phyloP scores from a whole-genome alignment of 2,888 invertebrate genomes.

The Catonia carolina region DNA sequence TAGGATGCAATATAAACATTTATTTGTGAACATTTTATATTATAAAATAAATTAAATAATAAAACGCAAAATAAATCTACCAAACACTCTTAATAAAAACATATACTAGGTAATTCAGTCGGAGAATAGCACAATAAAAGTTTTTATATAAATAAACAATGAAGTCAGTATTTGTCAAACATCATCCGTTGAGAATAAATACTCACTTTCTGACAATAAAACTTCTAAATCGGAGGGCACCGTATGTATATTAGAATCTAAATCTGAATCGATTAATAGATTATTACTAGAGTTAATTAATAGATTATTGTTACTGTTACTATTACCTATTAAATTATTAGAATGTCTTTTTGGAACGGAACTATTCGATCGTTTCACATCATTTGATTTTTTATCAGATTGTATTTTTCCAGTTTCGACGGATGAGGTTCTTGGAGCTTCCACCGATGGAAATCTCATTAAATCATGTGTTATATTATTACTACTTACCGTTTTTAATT shows the following conservation, averaged over 20 bases:
- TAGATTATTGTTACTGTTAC: no score
- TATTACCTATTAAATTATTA: neutral
- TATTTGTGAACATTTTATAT: no score
- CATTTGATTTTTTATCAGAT: neutral
- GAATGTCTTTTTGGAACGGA: constrained; percentile 18
- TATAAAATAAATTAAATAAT: no score
- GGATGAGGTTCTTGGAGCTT: constrained; percentile 24
- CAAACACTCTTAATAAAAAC: no score
- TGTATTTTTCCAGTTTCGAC: constrained; percentile 1
- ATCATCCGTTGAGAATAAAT: constrained; percentile 30
- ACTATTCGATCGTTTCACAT: neutral
- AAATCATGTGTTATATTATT: constrained; percentile 24
- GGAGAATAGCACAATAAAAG: no score
- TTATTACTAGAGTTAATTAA: constrained; percentile 25
- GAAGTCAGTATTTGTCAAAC: constrained; percentile 27
- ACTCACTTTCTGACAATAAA: constrained; percentile 41
- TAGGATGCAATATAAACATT: no score
- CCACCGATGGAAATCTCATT: constrained; percentile 31
- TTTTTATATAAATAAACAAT: neutral
- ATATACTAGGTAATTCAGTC: no score
- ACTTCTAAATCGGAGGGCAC: constrained; percentile 56
- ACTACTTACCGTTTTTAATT: constrained; percentile 15
- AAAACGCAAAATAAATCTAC: no score
- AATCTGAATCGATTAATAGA: constrained; percentile 37
- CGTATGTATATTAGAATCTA: constrained; percentile 53